These are phyloP conservation scores for Serilophus lunatus DNA, from an alignment of 2,113 vertebrate species.

Conservation along the genomic window DNA sequence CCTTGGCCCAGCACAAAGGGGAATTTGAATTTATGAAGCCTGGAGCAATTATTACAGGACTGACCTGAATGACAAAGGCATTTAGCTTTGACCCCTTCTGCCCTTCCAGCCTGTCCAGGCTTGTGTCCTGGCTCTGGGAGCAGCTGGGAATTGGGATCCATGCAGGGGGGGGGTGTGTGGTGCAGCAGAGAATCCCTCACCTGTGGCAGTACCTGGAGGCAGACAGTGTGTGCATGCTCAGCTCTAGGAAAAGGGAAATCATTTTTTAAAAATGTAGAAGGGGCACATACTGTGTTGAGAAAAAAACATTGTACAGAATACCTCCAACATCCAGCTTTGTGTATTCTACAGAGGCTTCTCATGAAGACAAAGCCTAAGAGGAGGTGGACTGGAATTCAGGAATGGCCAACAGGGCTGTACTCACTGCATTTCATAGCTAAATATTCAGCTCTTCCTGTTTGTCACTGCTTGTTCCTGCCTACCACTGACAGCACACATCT, in stretches of 20 bases:
- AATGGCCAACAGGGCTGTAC: not conserved
- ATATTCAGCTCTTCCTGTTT: not conserved
- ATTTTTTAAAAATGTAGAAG: not conserved
- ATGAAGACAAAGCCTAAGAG: not conserved
- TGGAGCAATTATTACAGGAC: not conserved
- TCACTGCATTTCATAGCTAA: not conserved
- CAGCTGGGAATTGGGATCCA: not conserved
- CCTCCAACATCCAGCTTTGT: not conserved
- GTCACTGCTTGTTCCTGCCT: not conserved
- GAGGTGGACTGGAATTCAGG: not conserved
- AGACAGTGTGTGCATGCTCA: rapidly evolving
- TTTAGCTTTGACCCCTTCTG: not conserved
- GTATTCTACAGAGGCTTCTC: not conserved
- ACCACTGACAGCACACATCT: not conserved
- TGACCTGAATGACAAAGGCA: not conserved
- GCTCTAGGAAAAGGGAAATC: not conserved
- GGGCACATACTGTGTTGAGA: not conserved
- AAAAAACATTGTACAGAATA: not conserved
- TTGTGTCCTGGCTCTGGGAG: not conserved
- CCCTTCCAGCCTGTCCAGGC: not conserved
- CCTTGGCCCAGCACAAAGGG: not conserved
- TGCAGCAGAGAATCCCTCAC: not conserved
- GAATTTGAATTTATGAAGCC: conserved; percentile 3
- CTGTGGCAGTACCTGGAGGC: not conserved
- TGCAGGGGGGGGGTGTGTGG: not conserved